Conservation (phyloP, 2,113 vertebrate genomes). For the Pagrus major region DNA sequence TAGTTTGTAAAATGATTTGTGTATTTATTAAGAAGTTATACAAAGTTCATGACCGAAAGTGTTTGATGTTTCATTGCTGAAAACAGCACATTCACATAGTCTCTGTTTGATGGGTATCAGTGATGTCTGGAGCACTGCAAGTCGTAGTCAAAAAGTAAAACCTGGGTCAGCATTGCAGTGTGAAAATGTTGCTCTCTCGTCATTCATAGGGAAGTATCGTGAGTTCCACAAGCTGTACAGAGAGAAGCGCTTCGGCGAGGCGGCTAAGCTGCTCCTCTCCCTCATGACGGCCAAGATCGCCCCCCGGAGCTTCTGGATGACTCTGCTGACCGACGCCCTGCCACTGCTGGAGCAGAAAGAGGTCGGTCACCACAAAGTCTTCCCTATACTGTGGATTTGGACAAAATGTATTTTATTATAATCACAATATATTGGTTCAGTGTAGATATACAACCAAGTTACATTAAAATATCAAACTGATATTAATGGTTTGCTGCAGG, state of each 20-base stretch:
- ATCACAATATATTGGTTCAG: neutral
- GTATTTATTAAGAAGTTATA: neutral
- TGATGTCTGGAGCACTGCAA: neutral
- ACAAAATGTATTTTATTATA: neutral
- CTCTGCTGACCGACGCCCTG: conserved; percentile 92
- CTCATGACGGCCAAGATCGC: conserved; percentile 97
- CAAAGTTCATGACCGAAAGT: neutral
- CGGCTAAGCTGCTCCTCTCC: conserved; percentile 91
- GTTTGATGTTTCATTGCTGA: neutral
- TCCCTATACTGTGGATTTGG: neutral
- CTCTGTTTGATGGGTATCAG: neutral
- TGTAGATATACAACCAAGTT: too few relatives aligned
- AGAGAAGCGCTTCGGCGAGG: conserved; percentile 89
- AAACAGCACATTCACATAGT: neutral
- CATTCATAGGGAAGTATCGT: conserved; percentile 90
- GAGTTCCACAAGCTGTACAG: conserved; percentile 96
- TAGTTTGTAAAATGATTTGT: neutral
- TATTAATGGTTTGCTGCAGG: too few relatives aligned
- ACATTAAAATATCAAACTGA: too few relatives aligned
- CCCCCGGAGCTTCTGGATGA: conserved; percentile 96
- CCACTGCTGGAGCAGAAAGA: conserved; percentile 96
- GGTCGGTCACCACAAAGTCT: conserved; percentile 75
- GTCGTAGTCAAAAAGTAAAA: neutral
- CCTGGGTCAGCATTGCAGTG: neutral
- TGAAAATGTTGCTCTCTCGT: conserved; percentile 2